phyloP scores from a whole-genome alignment of 2,888 invertebrate genomes.

The Sinotaia quadrata region DNA sequence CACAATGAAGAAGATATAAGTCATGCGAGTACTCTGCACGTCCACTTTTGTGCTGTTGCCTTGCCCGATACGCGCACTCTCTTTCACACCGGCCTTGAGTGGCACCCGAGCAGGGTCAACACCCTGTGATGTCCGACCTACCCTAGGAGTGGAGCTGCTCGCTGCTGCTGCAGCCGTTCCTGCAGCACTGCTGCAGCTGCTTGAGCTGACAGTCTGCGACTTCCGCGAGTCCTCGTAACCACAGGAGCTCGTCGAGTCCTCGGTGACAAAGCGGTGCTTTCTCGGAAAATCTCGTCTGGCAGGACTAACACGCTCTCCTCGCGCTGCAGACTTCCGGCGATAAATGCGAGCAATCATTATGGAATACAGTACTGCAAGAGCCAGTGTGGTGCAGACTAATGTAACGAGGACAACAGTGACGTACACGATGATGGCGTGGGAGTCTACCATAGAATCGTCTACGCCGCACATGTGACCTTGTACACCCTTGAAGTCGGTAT shows the following conservation, averaged over 20 bases:
- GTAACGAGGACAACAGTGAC: conserved; percentile 46
- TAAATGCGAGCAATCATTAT: conserved; percentile 51
- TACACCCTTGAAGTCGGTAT: no score
- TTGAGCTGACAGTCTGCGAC: conserved; percentile 2
- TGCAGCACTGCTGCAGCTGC: conserved; percentile 2
- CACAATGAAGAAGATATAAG: conserved; percentile 56
- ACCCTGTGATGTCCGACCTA: neutral
- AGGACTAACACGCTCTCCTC: conserved; percentile 44
- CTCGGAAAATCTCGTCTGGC: conserved; percentile 34
- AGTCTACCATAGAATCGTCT: conserved; percentile 39
- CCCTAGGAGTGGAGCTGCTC: neutral
- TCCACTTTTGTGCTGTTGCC: conserved; percentile 25
- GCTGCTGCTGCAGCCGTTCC: neutral
- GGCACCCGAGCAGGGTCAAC: conserved; percentile 33
- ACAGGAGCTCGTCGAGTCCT: conserved; percentile 35
- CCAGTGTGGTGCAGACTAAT: conserved; percentile 45
- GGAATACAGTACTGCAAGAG: conserved; percentile 50
- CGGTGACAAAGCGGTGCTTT: conserved; percentile 40
- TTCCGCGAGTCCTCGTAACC: conserved; percentile 2
- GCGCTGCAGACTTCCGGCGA: conserved; percentile 46
- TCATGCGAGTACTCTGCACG: conserved; percentile 49
- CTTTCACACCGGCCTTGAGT: conserved; percentile 27
- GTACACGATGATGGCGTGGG: conserved; percentile 47
- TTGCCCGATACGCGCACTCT: conserved; percentile 20
- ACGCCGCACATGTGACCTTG: conserved; percentile 56